Evolutionary conservation across 2,113 vertebrate species (phyloP), one percentile per base, ranked within the genome.

Genomic region (Coturnix japonica): DNA sequence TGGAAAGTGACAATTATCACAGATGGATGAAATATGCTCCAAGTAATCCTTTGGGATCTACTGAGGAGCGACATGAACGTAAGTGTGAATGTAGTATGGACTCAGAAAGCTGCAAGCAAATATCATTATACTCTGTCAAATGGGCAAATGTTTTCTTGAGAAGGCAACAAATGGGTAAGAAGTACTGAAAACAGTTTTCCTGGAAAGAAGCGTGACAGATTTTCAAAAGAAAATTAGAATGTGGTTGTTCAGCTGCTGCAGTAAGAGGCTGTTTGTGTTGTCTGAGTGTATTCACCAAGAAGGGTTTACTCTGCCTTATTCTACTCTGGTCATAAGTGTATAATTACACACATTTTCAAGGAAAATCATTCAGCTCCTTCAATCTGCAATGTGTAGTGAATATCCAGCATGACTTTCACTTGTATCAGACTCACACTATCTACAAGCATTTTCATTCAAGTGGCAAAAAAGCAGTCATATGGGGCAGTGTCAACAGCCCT

Each of bases 71-170:
- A 25, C 54, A 15, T 18, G 10, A 7, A 60, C 4, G 7, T 9
- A 44, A 0, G 0, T 16, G 6, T 43, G 35, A 51, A 41, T 25
- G 13, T 4, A 63, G 9, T 7, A 47, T 11, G 33, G 35, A 20
- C 37, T 85, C 75, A 82, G 59, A 67, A 79, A 64, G 53, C 20
- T 59, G 72, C 9, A 37, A 20, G 31, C 6, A 75, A 67, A 67
- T 17, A 22, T 2, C 13, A 18, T 47, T 63, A 17, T 15, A 67
- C 11, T 35, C 37, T 63, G 28, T 41, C 26, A 56, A 19, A 25
- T 1, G 22, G 43, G 20, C 37, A 46, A 76, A 71, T 35, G 6
- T 35, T 35, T 75, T 39, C 41, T 59, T 59, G 23, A 63, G 37
- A 20, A 61, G 46, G 11, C 28, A 53, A 59, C 4, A 54, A 83